Base-by-base conservation (phyloP, 2,113 vertebrate species). In the Podocnemis expansa region DNA sequence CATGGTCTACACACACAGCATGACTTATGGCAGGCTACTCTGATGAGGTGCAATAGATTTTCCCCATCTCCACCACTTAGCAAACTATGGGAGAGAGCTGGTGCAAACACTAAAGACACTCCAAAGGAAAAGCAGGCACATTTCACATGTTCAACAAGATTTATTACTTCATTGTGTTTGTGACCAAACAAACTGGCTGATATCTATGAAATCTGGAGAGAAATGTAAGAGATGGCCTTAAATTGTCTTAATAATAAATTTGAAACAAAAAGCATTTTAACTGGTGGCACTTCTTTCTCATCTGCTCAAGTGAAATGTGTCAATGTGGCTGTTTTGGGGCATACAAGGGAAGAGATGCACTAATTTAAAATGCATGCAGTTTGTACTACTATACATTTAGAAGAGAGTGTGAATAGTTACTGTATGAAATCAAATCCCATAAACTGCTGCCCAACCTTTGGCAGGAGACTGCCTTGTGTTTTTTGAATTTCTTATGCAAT, bases 221-320 rank as follows among this genome's bases (percentile, higher is more conserved):
- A 89, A 94, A 90, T 45, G 8, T 38, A 78, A 95, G 94, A 91
- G 51, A 12, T 73, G 60, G 38, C 55, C 91, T 81, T 88, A 93
- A 93, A 22, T 8, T 80, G 87, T 3, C 4, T 5, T 87, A 89
- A 87, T 80, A 11, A 56, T 85, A 52, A 89, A 76, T 14, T 81
- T 90, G 82, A 93, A 89, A 81, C 54, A 41, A 1, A 82, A 45
- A 34, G 79, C 41, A 58, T 25, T 52, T 80, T 88, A 47, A 83
- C 43, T 41, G 41, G 31, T 34, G n/a, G n/a, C 43, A 5, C 2
- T 24, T 56, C 88, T 93, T 78, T 84, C 94, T 49, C 31, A 31
- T 75, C 90, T 90, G 78, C 9, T 67, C 29, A 43, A 7, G 45
- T 4, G 21, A 21, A 60, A 88, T 87, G 93, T 82, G 93, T 45